These are phyloP conservation scores for Centropristis striata DNA, from an alignment of 2,113 vertebrate species.

Conservation along the genomic window DNA sequence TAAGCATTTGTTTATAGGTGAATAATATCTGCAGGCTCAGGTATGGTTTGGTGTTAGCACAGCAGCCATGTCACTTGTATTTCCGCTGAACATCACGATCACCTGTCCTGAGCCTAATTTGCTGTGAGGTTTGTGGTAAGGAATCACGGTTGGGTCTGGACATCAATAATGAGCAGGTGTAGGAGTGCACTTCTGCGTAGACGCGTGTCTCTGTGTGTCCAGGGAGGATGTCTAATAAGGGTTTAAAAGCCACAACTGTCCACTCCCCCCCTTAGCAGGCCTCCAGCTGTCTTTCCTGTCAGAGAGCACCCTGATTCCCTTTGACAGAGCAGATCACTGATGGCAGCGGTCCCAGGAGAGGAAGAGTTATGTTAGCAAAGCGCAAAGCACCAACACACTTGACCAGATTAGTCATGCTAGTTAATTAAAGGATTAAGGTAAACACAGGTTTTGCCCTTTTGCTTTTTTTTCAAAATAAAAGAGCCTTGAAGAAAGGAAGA, in stretches of 20 bases:
- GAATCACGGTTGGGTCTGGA: slow-evolving; percentile 65
- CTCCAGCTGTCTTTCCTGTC: slow-evolving; percentile 83
- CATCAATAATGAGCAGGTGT: slow-evolving; percentile 88
- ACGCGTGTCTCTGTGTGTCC: slow-evolving; percentile 80
- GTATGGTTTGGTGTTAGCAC: slow-evolving; percentile 43
- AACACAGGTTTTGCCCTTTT: slow-evolving; percentile 38
- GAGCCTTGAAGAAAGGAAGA: slow-evolving; percentile 15
- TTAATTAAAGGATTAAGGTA: slow-evolving; percentile 73
- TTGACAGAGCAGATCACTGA: slow-evolving; percentile 82
- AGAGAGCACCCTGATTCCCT: slow-evolving; percentile 83
- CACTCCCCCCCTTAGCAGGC: slow-evolving; percentile 83
- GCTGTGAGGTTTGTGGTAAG: slow-evolving; percentile 79
- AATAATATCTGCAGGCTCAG: slow-evolving; percentile 35
- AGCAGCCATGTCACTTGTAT: slow-evolving; percentile 32
- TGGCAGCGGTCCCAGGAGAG: slow-evolving; percentile 75
- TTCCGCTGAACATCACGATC: slow-evolving; percentile 58
- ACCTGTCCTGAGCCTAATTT: slow-evolving; percentile 80
- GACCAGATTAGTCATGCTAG: slow-evolving; percentile 65
- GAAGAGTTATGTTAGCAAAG: slow-evolving; percentile 72
- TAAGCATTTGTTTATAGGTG: slow-evolving; percentile 40
- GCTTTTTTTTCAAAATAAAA: slow-evolving; percentile 8
- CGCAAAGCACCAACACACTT: slow-evolving; percentile 67
- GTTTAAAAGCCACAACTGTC: slow-evolving; percentile 90
- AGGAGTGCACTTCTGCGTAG: slow-evolving; percentile 81
- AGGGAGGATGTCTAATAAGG: slow-evolving; percentile 88